A percentile compares a stretch with the other conserved stretches of the same genome.
These are phyloP conservation scores for Myanophis thanlyinensis DNA, from an alignment of 2,113 vertebrate species.

Conservation along the genomic window DNA sequence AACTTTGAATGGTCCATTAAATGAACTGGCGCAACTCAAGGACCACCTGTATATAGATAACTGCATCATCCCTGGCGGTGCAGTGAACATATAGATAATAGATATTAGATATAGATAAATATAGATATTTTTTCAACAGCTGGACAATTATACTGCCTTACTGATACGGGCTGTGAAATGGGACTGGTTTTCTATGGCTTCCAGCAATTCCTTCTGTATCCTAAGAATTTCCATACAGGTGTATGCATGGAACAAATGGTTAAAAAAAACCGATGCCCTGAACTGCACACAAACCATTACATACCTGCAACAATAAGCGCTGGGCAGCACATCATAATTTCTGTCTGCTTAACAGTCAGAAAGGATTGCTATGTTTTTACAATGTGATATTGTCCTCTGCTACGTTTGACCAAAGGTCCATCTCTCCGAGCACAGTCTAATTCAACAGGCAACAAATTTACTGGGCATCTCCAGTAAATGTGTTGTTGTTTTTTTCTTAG, in stretches of 20 bases:
- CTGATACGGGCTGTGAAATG: background rate
- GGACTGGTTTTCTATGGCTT: background rate
- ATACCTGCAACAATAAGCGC: background rate
- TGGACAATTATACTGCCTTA: background rate
- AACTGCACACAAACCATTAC: background rate
- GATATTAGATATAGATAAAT: too few species aligned
- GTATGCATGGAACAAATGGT: background rate
- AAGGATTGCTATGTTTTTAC: background rate
- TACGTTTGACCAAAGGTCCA: background rate
- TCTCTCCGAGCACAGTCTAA: background rate
- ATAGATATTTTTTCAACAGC: background rate
- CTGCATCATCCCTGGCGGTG: too few species aligned
- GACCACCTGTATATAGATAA: too few species aligned
- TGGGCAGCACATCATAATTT: background rate
- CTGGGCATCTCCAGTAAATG: background rate
- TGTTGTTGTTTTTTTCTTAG: background rate
- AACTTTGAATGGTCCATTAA: too few species aligned
- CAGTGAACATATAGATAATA: background rate
- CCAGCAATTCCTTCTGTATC: background rate
- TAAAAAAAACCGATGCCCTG: background rate
- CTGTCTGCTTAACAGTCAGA: background rate
- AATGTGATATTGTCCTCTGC: background rate
- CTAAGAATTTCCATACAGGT: background rate
- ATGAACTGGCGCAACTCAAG: too few species aligned
- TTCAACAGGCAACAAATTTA: background rate